Evolutionary conservation across 2,113 vertebrate genomes (phyloP).

Genomic region (Pionites leucogaster): DNA sequence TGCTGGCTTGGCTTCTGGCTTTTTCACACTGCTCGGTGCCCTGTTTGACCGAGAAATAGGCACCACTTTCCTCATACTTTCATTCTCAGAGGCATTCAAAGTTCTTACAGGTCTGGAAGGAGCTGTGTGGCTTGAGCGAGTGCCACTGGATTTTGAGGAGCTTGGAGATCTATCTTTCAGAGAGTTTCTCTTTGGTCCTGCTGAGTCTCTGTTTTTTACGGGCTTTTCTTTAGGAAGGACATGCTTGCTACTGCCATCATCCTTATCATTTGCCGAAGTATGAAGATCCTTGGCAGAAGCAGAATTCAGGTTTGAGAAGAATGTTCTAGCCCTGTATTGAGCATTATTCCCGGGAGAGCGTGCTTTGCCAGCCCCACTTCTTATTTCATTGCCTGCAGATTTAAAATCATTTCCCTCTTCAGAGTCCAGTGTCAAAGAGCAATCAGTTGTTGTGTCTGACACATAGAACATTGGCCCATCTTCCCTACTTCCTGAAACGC

Average conservation of each 20-base stretch:
- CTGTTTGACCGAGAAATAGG: slow-evolving; percentile 84
- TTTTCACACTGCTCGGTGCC: slow-evolving; percentile 64
- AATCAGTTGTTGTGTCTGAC: slow-evolving; percentile 83
- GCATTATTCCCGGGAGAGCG: neutral
- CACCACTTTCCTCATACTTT: slow-evolving; percentile 90
- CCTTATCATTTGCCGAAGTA: slow-evolving; percentile 7
- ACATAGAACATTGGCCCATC: slow-evolving; percentile 63
- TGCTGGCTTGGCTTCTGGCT: slow-evolving; percentile 63
- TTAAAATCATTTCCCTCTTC: slow-evolving; percentile 81
- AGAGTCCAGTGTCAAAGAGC: slow-evolving; percentile 86
- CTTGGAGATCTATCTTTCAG: slow-evolving; percentile 61
- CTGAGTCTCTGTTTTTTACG: slow-evolving; percentile 68
- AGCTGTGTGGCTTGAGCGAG: slow-evolving; percentile 21
- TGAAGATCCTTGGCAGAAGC: slow-evolving; percentile 53
- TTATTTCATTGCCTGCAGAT: slow-evolving; percentile 18
- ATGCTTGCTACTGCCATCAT: slow-evolving; percentile 55
- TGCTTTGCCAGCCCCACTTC: neutral
- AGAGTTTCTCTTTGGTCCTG: slow-evolving; percentile 67
- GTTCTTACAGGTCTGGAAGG: slow-evolving; percentile 75
- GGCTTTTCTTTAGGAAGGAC: slow-evolving; percentile 53
- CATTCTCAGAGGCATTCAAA: slow-evolving; percentile 82
- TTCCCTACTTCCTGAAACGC: slow-evolving; percentile 74
- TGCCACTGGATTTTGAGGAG: slow-evolving; percentile 32
- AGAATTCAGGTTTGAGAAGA: slow-evolving; percentile 72
- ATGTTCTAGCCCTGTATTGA: slow-evolving; percentile 58